Evolutionary conservation across 2,888 invertebrate genomes (phyloP).

Genomic region (Abrostola tripartita): DNA sequence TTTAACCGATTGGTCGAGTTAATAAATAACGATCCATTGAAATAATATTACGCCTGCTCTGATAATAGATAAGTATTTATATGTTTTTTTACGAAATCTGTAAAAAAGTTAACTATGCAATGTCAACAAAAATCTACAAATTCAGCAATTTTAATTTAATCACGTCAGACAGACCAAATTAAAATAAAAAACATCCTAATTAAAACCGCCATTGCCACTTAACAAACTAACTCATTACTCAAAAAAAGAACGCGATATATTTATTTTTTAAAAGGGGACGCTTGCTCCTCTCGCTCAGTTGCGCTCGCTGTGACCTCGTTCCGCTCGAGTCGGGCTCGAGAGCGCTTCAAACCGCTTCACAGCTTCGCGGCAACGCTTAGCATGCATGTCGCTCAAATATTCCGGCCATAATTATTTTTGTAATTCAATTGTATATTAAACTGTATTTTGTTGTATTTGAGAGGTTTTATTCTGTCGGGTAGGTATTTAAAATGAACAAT

Average conservation of each 20-base stretch:
- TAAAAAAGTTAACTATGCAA: not conserved
- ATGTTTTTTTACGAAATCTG: not conserved
- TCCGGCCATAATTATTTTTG: conserved; percentile 52
- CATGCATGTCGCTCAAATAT: conserved; percentile 55
- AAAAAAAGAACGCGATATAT: conserved; percentile 43
- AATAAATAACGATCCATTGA: not conserved
- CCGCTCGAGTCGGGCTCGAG: conserved; percentile 52
- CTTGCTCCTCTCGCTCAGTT: conserved; percentile 51
- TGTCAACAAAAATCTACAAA: not conserved
- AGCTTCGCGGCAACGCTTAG: conserved; percentile 51
- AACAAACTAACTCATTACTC: conserved; percentile 50
- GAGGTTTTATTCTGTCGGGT: conserved; percentile 1
- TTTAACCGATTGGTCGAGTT: too few relatives aligned
- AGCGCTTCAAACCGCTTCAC: conserved; percentile 54
- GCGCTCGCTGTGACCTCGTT: conserved; percentile 58
- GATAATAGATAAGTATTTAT: not conserved
- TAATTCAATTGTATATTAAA: conserved; percentile 42
- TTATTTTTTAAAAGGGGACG: conserved; percentile 37
- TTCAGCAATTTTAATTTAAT: not conserved
- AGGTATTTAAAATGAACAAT: not conserved
- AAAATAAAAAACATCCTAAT: conserved; percentile 27
- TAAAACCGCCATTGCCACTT: conserved; percentile 46
- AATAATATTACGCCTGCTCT: too few relatives aligned
- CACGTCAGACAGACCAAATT: conserved; percentile 5
- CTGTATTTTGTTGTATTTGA: conserved; percentile 17